Conservation (phyloP, 2,797 vertebrate species). For the Euthynnus affinis region DNA sequence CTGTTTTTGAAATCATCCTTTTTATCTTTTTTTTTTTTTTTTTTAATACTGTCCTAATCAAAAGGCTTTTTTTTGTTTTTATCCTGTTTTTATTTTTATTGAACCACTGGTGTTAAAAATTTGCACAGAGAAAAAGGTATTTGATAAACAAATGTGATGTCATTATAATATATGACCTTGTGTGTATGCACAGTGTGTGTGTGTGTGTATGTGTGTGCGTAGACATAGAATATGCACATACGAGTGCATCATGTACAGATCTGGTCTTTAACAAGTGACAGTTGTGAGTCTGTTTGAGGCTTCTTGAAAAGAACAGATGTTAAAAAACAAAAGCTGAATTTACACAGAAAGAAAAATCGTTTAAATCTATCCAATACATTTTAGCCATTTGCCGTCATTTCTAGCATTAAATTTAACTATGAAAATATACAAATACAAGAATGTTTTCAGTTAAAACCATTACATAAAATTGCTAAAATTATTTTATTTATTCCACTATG, state of each 20-base stretch:
- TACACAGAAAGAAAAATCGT: constrained; percentile 31
- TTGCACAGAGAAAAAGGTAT: constrained; percentile 92
- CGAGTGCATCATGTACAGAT: constrained; percentile 66
- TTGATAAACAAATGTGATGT: constrained; percentile 83
- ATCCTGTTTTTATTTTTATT: constrained; percentile 85
- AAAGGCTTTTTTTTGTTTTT: constrained; percentile 54
- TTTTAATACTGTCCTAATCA: constrained; percentile 69
- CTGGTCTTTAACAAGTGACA: constrained; percentile 53
- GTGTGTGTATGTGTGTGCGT: constrained; percentile 42
- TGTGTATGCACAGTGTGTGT: constrained; percentile 63
- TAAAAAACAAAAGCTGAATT: constrained; percentile 32
- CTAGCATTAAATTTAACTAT: background rate
- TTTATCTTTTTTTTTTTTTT: constrained; percentile 40
- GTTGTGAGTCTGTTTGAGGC: constrained; percentile 22
- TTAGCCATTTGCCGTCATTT: background rate
- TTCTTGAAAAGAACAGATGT: constrained; percentile 4
- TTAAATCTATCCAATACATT: too few species aligned
- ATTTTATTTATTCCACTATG: background rate
- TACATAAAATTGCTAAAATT: too few species aligned
- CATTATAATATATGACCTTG: constrained; percentile 73
- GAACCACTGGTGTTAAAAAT: constrained; percentile 95
- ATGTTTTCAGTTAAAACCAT: too few species aligned
- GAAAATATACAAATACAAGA: background rate
- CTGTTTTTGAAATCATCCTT: constrained; percentile 33
- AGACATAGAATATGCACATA: constrained; percentile 51